Percentiles rank a stretch among this genome's conserved stretches.
These are phyloP conservation scores for Mimas tiliae DNA, from an alignment of 2,888 invertebrate genomes.

Conservation along the genomic window DNA sequence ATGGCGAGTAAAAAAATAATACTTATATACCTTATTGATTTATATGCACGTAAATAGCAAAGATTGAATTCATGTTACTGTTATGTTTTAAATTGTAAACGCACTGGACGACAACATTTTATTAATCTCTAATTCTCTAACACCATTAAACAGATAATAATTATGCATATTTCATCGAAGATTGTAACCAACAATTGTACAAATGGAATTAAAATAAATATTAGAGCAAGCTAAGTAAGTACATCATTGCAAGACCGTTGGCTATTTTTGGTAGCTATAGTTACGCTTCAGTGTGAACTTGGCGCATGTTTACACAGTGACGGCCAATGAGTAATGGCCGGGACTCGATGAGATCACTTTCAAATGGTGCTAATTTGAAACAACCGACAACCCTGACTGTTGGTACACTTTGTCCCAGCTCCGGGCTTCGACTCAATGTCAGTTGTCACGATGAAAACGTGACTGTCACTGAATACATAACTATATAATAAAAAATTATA, in stretches of 20 bases:
- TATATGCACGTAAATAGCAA: no score
- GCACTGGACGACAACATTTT: no score
- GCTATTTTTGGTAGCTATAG: constrained; percentile 17
- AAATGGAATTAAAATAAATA: neutral
- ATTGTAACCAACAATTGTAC: no score
- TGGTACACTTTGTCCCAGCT: constrained; percentile 44
- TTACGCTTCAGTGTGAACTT: constrained; percentile 43
- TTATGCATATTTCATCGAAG: no score
- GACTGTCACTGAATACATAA: no score
- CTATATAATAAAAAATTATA: no score
- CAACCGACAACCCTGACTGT: constrained; percentile 57
- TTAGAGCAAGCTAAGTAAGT: neutral
- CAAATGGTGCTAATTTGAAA: constrained; percentile 72
- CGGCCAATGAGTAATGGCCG: constrained; percentile 72
- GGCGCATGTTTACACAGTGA: constrained; percentile 46
- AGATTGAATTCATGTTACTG: no score
- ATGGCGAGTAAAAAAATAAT: no score
- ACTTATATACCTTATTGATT: no score
- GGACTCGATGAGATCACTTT: constrained; percentile 73
- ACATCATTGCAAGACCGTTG: constrained; percentile 2
- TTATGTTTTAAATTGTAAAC: no score
- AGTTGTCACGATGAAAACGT: neutral
- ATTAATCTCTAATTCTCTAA: no score
- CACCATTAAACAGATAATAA: no score
- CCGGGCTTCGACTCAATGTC: constrained; percentile 10